Evolutionary conservation across 2,888 invertebrate genomes (phyloP).

Genomic region (Chloroclystis v-ata): DNA sequence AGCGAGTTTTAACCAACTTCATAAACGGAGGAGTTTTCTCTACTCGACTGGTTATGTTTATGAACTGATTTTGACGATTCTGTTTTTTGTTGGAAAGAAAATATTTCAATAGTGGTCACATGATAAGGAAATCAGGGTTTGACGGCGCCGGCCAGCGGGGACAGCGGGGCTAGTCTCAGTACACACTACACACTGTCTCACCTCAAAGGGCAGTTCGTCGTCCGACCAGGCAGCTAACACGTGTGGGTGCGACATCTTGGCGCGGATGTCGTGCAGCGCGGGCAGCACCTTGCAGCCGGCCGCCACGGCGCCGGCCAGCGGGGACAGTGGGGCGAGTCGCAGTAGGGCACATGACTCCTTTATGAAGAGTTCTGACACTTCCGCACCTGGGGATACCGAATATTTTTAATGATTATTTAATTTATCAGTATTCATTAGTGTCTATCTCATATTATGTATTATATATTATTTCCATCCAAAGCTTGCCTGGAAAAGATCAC

Average conservation of each 20-base stretch:
- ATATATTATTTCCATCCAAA: too few relatives aligned
- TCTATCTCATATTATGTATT: too few relatives aligned
- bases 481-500: too few relatives aligned
- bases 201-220: constrained; percentile 94
- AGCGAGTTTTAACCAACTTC: too few relatives aligned
- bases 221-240: constrained; percentile 97
- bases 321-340: constrained; percentile 84
- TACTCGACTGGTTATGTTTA: too few relatives aligned
- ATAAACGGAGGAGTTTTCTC: too few relatives aligned
- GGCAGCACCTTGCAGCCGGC: constrained; percentile 97
- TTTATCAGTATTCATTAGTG: too few relatives aligned
- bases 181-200: constrained; percentile 52
- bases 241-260: constrained; percentile 74
- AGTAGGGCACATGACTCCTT: constrained; percentile 94
- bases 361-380: constrained; percentile 93
- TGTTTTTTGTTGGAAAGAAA: too few relatives aligned
- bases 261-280: constrained; percentile 90
- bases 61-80: too few relatives aligned
- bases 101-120: too few relatives aligned
- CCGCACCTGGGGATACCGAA: constrained; percentile 63
- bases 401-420: neutral
- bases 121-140: too few relatives aligned
- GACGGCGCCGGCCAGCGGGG: constrained; percentile 93
- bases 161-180: constrained; percentile 85
- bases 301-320: constrained; percentile 93